Base-by-base conservation (phyloP, 2,113 vertebrate genomes). In the Limanda limanda region DNA sequence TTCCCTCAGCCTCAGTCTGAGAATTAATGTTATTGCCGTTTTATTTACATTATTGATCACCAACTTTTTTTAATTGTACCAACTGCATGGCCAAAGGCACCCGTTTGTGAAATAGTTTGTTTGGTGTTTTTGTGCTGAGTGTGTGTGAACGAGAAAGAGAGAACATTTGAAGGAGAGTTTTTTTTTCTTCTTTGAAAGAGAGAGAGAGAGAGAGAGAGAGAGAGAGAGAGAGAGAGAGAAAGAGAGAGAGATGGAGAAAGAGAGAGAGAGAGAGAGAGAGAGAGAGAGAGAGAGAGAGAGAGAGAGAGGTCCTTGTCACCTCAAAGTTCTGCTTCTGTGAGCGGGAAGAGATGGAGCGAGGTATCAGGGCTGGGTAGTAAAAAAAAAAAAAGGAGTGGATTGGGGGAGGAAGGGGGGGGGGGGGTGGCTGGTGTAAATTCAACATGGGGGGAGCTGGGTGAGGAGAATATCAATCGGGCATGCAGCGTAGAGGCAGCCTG, bases 381-480 rank as follows among this genome's bases (percentile, higher is more conserved):
- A 77, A 84, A 72, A 74, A 69, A 75, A 52, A 65, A 64, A 35
- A 48, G 17, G 17, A 48, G 47, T 48, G 47, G 47, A 18, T 48
- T 18, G 47, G 20, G 37, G 10, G 61, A 12, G 9, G 7, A 12
- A 4, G 7, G 4, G 61, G 12, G 9, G 14, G 15, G 21, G 59
- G 45, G n/a, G 9, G 14, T 13, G 21, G 59, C 45, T 18, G 31
- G 89, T 85, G 85, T 91, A 93, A 87, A 89, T 91, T 92, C 84
- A 91, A 86, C 80, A 86, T 8, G 68, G 83, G 86, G 77, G 83
- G 72, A 62, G 89, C 42, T n/a, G 65, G 88, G 85, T 90, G 87
- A 89, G 90, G 87, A 83, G 93, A 91, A 92, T 93, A 92, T 94
- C 91, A 94, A 94, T 94, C 81, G 90, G 89, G 86, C 82, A 86